A percentile compares a stretch with the other conserved stretches of the same genome.
phyloP scores from a whole-genome alignment of 2,888 invertebrate species.

The Drosophila subsilvestris region DNA sequence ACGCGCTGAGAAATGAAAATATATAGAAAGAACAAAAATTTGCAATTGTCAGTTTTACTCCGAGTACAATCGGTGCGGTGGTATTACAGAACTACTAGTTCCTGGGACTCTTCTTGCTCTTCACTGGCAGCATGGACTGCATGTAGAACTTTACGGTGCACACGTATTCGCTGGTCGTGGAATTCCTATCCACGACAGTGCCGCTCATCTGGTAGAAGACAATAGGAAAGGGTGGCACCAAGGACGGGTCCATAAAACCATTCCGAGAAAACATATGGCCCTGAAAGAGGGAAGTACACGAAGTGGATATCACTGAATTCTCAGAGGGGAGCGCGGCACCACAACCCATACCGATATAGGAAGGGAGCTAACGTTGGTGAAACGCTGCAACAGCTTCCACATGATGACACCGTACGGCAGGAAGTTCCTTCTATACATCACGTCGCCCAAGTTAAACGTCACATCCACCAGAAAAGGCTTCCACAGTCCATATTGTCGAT shows the following conservation, averaged over 20 bases:
- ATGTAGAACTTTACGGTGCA: background rate
- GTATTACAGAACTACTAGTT: background rate
- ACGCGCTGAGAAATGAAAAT: slow-evolving; percentile 60
- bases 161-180: background rate
- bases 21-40: slow-evolving; percentile 64
- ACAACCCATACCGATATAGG: slow-evolving; percentile 23
- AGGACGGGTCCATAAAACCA: background rate
- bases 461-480: slow-evolving; percentile 43
- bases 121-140: slow-evolving; percentile 4
- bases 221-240: background rate
- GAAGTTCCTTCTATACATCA: slow-evolving; percentile 18
- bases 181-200: background rate
- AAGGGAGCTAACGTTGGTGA: slow-evolving; percentile 39
- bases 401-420: slow-evolving; percentile 24
- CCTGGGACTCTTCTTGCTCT: slow-evolving; percentile 3
- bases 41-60: slow-evolving; percentile 24
- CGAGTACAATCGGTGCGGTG: background rate
- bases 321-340: background rate
- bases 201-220: background rate
- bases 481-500: slow-evolving; percentile 27
- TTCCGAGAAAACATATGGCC: background rate
- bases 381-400: background rate
- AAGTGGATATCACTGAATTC: background rate
- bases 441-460: slow-evolving; percentile 32
- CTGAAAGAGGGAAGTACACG: background rate